Conservation (phyloP, 2,113 vertebrate species). For the Ciconia boyciana region DNA sequence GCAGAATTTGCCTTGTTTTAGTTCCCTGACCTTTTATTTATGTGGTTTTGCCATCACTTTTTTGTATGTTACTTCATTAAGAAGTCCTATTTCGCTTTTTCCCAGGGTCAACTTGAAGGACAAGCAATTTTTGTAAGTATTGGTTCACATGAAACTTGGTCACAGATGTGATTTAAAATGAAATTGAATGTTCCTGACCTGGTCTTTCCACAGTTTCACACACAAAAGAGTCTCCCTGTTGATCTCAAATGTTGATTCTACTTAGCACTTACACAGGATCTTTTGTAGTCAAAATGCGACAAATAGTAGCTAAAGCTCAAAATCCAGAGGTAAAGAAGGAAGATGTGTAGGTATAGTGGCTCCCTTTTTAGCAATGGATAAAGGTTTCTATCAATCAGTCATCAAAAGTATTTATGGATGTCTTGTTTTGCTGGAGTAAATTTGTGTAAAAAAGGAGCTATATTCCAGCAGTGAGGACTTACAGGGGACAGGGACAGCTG, state of each 20-base stretch:
- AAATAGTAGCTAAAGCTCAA: not conserved
- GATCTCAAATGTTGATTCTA: not conserved
- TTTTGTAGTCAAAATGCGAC: not conserved
- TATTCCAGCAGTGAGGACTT: not conserved
- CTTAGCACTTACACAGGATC: not conserved
- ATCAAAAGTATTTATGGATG: not conserved
- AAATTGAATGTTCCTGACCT: not conserved
- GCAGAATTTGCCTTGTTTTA: not conserved
- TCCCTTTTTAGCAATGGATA: not conserved
- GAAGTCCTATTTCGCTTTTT: not conserved
- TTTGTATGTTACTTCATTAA: conserved; percentile 5
- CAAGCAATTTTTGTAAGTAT: conserved; percentile 88
- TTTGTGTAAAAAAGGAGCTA: not conserved
- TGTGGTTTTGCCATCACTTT: not conserved
- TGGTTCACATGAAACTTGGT: not conserved
- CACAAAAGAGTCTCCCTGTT: not conserved
- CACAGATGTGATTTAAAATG: not conserved
- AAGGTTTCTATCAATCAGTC: not conserved
- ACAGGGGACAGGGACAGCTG: not conserved
- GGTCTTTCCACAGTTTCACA: not conserved
- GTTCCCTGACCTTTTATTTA: not conserved
- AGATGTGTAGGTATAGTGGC: no score
- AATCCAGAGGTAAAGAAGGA: not conserved
- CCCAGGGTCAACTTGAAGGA: conserved; percentile 79
- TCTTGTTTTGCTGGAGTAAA: not conserved